These are phyloP conservation scores for Phrynocephalus versicolor DNA, from an alignment of 2,113 vertebrate species.

Conservation along the genomic window DNA sequence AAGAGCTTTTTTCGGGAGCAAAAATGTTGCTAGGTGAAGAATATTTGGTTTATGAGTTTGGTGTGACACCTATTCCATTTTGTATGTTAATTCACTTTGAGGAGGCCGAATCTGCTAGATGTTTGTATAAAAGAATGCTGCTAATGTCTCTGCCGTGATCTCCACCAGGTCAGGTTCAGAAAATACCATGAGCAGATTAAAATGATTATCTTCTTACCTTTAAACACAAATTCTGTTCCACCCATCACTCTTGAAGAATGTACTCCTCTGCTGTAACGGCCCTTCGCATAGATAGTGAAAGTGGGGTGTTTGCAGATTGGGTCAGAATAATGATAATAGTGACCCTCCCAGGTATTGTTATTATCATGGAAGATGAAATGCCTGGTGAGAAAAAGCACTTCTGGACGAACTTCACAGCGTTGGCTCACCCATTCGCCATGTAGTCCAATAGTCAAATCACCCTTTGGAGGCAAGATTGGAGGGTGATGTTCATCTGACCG, in stretches of 20 bases:
- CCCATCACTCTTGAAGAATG: slow-evolving; percentile 89
- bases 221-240: slow-evolving; percentile 93
- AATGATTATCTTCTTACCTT: slow-evolving; percentile 79
- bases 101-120: not conserved
- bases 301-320: slow-evolving; percentile 94
- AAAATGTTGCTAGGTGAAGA: not conserved
- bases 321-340: slow-evolving; percentile 97
- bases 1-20: not conserved
- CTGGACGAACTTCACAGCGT: slow-evolving; percentile 93
- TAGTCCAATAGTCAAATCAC: slow-evolving; percentile 86
- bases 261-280: slow-evolving; percentile 90
- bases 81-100: not conserved
- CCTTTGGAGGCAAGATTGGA: slow-evolving; percentile 86
- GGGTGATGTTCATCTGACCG: slow-evolving; percentile 90
- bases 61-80: not conserved
- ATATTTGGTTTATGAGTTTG: not conserved
- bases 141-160: not conserved
- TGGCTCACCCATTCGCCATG: slow-evolving; percentile 97
- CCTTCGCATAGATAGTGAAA: slow-evolving; percentile 94
- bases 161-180: not conserved
- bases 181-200: fast-evolving
- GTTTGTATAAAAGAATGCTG: not conserved
- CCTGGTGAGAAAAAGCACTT: slow-evolving; percentile 94
- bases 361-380: slow-evolving; percentile 96
- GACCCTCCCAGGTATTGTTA: slow-evolving; percentile 96